phyloP scores from a whole-genome alignment of 2,797 vertebrate species.

The Catamblyrhynchus diadema region DNA sequence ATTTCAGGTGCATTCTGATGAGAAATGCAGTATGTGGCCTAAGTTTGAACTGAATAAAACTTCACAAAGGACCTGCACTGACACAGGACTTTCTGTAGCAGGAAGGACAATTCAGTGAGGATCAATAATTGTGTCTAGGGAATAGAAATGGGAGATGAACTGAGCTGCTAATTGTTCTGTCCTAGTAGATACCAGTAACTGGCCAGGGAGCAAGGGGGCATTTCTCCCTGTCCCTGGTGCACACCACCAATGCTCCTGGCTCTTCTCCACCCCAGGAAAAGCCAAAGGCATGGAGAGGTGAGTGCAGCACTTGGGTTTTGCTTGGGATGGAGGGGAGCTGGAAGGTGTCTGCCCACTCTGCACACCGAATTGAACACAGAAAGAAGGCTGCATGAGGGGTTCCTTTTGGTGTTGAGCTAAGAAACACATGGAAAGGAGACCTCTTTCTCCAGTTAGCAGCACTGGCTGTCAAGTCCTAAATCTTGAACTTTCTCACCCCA shows the following conservation, averaged over 20 bases:
- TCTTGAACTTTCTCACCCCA: not conserved
- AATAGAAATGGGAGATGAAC: not conserved
- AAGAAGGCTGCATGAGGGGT: not conserved
- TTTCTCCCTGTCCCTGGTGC: not conserved
- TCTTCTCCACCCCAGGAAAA: not conserved
- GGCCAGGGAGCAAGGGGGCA: not conserved
- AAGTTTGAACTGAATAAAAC: not conserved
- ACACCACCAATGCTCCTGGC: not conserved
- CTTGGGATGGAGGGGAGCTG: not conserved
- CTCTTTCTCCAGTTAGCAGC: not conserved
- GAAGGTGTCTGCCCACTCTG: not conserved
- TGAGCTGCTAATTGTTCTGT: not conserved
- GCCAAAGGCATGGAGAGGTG: not conserved
- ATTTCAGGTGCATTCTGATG: not conserved
- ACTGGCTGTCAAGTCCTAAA: not conserved
- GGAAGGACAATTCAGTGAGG: not conserved
- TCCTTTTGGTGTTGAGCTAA: not conserved
- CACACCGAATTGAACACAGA: not conserved
- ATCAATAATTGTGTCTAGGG: not conserved
- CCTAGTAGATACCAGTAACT: not conserved
- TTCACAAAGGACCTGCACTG: not conserved
- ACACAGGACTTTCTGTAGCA: not conserved
- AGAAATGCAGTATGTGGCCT: not conserved
- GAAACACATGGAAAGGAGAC: not conserved
- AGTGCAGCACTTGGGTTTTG: not conserved